A percentile compares a stretch with the other conserved stretches of the same genome.
Conservation (phyloP, 2,888 invertebrate genomes). For the Apamea anceps region DNA sequence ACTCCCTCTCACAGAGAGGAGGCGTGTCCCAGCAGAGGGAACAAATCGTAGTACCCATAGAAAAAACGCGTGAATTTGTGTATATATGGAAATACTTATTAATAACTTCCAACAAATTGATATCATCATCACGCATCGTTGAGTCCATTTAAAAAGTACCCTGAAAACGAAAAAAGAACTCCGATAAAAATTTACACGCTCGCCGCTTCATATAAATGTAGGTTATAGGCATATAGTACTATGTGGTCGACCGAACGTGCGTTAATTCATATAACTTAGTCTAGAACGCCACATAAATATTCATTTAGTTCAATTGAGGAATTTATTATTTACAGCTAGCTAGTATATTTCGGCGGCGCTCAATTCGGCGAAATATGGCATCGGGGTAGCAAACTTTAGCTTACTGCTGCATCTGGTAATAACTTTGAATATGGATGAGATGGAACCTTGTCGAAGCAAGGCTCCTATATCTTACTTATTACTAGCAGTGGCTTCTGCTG, state of each 20-base stretch:
- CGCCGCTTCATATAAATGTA: conserved; percentile 5
- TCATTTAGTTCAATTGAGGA: conserved; percentile 15
- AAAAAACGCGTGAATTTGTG: neutral
- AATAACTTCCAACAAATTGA: conserved; percentile 9
- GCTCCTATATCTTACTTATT: conserved; percentile 14
- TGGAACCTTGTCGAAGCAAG: neutral
- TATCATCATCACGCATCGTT: conserved; percentile 4
- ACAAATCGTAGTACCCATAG: too few species aligned
- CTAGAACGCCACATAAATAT: conserved; percentile 30
- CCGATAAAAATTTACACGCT: neutral
- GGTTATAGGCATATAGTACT: too few species aligned
- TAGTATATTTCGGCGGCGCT: conserved; percentile 8
- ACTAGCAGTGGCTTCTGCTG: too few species aligned
- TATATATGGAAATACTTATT: neutral
- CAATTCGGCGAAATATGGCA: conserved; percentile 1
- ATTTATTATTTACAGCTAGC: conserved; percentile 6
- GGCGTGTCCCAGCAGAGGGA: too few species aligned
- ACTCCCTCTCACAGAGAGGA: too few species aligned
- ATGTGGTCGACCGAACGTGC: neutral
- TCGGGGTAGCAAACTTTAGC: conserved; percentile 15
- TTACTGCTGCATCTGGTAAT: conserved; percentile 18
- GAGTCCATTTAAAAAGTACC: conserved; percentile 3
- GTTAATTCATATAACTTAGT: neutral
- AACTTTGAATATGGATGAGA: conserved; percentile 26
- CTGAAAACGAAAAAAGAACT: neutral